Evolutionary conservation across 2,113 vertebrate genomes (phyloP), one percentile per base, ranked within the genome.

Genomic region (Tragelaphus strepsiceros): DNA sequence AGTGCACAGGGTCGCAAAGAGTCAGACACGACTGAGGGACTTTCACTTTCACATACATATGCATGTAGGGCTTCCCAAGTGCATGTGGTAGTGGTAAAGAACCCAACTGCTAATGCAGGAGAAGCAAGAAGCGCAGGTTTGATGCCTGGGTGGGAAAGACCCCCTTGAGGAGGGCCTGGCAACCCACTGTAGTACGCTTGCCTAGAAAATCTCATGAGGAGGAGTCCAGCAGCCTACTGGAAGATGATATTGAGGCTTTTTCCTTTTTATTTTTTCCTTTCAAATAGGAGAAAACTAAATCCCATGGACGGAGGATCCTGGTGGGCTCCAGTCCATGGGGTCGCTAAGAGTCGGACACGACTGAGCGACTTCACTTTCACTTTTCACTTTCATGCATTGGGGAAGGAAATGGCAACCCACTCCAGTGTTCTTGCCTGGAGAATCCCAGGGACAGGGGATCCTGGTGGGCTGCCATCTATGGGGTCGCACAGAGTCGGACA

Each of bases 11-110:
- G 10, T 71, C n/a, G 0, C 19, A 11, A 43, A 43, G 67, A 22
- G n/a, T 71, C 1, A 0, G 67, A 71, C 67, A 71, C 0, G 0
- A 39, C n/a, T 3, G 19, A 71, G 67, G n/a, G 67, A 12, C n/a
- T 71, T 71, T 39, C 67, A 12, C 67, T 39, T 71, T 71, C 67
- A 71, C 10, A 39, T 39, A 71, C 10, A 7, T 43, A 3, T 26
- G 22, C 15, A 26, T 26, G 71, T 43, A 74, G 67, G 35, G 71
- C 35, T 43, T 77, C 71, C 67, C 71, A 24, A 14, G 71, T 26
- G 22, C n/a, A n/a, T n/a, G 71, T 13, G 10, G 35, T 43, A 14
- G 35, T 77, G 71, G 35, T 43, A 43, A 24, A 77, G 22, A 77
- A 77, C 71, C 71, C 35, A 7, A 2, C 22, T 43, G 71, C 71